Conservation (phyloP, 2,797 vertebrate species). For the Aplochiton taeniatus region DNA sequence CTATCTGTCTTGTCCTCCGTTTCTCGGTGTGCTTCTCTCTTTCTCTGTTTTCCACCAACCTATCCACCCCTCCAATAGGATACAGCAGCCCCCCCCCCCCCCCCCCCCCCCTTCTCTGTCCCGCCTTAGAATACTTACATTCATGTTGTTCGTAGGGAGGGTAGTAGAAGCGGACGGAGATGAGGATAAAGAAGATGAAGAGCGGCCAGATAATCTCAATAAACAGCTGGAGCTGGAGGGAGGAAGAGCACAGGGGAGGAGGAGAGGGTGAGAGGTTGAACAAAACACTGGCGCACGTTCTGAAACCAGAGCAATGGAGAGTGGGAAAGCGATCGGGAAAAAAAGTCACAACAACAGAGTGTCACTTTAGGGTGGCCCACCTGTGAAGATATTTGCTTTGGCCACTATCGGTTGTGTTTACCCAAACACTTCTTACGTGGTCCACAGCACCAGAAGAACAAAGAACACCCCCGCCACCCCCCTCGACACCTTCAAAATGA, state of each 20-base stretch:
- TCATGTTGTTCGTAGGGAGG: constrained; percentile 97
- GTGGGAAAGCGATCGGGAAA: not conserved
- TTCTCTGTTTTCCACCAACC: not conserved
- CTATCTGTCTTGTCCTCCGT: not conserved
- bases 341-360: not conserved
- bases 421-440: too few species aligned
- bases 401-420: too few species aligned
- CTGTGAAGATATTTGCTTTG: too few species aligned
- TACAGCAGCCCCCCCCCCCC: too few species aligned
- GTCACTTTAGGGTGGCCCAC: too few species aligned
- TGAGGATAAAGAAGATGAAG: constrained; percentile 97
- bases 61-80: not conserved
- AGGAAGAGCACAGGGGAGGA: not conserved
- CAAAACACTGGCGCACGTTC: too few species aligned
- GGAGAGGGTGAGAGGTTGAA: not conserved
- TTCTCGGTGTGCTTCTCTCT: not conserved
- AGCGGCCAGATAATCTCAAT: constrained; percentile 96
- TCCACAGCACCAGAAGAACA: too few species aligned
- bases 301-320: too few species aligned
- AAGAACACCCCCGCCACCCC: not conserved
- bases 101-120: not conserved
- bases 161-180: constrained; percentile 91
- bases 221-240: constrained; percentile 87
- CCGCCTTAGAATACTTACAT: constrained; percentile 82
- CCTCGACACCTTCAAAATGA: not conserved